Base-by-base conservation (phyloP, 2,113 vertebrate genomes). In the Xyliphius kryptos region DNA sequence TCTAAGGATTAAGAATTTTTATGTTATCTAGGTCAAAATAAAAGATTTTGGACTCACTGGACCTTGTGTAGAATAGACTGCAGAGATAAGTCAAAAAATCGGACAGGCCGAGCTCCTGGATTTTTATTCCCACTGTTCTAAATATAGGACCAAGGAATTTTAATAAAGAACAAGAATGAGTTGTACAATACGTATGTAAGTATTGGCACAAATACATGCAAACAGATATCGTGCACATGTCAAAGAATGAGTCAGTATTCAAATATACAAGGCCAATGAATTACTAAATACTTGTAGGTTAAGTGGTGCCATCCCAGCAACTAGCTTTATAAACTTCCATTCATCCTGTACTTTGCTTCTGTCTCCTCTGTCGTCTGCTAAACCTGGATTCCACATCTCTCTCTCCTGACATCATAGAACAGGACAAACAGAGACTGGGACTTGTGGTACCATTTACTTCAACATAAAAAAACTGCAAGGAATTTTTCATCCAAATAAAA, bases 271-370 rank as follows among this genome's bases (percentile, higher is more conserved):
- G 57, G 40, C 61, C 56, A 76, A 81, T 80, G 75, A 78, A 78
- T 76, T 72, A 68, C 57, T 72, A 73, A 60, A 83, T 82, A 74
- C 69, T 82, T 81, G 70, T 17, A 41, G 73, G 65, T 67, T 68
- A 38, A 71, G 76, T 79, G 72, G 73, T 75, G 60, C 59, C 76
- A 68, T 38, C 82, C 81, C 77, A 72, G 81, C 82, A 84, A 86
- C 82, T 74, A 66, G 63, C 48, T 58, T 16, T 50, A 26, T 20
- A 64, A 58, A 64, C 38, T 19, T 62, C 37, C 63, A 71, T 69
- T 73, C 51, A 71, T 40, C 13, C 41, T 13, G 37, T 36, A 32
- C 47, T 40, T 21, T 48, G 37, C 3, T 14, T 55, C 56, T 48
- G 20, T 50, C 47, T 55, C 51, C 53, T 41, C 37, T 56, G 52